Evolutionary conservation across 2,113 vertebrate species (phyloP).

Genomic region (Accipiter virgatus): DNA sequence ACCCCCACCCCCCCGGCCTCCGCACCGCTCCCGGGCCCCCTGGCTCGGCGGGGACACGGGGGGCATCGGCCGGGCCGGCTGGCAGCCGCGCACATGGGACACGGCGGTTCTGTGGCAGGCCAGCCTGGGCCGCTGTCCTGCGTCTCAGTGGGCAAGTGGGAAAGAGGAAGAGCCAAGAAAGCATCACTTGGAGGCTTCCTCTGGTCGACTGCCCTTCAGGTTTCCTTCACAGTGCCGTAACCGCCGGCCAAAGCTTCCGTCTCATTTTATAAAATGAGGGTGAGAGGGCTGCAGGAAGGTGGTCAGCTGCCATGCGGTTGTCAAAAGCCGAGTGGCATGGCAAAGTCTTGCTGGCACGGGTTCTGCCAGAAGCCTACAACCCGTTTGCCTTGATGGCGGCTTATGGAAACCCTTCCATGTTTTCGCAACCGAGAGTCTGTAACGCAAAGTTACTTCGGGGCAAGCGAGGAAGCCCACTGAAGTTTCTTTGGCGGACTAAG

Average conservation of each 20-base stretch:
- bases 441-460: neutral
- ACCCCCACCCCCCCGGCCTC: neutral
- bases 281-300: neutral
- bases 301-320: neutral
- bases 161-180: neutral
- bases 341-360: neutral
- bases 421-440: neutral
- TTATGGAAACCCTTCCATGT: neutral
- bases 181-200: neutral
- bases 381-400: neutral
- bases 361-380: neutral
- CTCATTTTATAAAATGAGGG: neutral
- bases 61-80: fast-evolving
- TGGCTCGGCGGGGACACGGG: fast-evolving
- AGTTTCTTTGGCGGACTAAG: neutral
- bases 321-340: neutral
- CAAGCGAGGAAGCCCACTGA: neutral
- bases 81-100: neutral
- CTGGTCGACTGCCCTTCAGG: neutral
- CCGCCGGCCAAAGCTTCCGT: neutral
- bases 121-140: neutral
- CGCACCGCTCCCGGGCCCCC: too few relatives aligned
- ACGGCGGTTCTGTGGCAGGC: neutral
- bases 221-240: neutral
- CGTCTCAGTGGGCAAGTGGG: neutral